These are phyloP conservation scores for Caenorhabditis uteleia DNA, from an alignment of 2,888 invertebrate genomes.

Conservation along the genomic window DNA sequence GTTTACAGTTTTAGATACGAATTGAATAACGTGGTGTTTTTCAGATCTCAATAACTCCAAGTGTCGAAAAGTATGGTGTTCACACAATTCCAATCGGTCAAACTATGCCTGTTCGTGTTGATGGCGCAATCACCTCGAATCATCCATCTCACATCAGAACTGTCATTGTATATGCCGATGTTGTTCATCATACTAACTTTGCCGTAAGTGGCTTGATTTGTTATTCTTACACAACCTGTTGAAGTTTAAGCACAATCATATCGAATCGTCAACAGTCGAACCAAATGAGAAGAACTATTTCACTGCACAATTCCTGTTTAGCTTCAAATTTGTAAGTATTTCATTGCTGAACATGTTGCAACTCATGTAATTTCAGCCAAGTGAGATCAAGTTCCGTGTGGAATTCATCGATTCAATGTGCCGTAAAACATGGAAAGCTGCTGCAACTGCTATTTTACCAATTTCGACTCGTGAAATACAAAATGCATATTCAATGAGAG, in stretches of 20 bases:
- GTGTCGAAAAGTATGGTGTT: conserved; percentile 11
- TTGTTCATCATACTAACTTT: conserved; percentile 9
- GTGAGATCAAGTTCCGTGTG: conserved; percentile 43
- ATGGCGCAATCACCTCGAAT: conserved; percentile 34
- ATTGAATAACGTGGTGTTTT: neutral
- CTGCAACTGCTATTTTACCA: conserved; percentile 18
- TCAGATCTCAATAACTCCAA: conserved; percentile 38
- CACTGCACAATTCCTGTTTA: conserved; percentile 40
- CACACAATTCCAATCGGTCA: conserved; percentile 8
- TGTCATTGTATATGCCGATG: conserved; percentile 28
- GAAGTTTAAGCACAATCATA: conserved; percentile 18
- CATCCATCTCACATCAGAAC: conserved; percentile 25
- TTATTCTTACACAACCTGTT: neutral
- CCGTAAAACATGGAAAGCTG: conserved; percentile 39
- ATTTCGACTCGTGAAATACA: conserved; percentile 23
- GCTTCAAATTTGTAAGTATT: conserved; percentile 22
- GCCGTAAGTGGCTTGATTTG: neutral
- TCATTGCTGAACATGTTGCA: neutral
- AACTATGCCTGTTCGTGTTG: conserved; percentile 38
- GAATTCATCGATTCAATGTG: conserved; percentile 45
- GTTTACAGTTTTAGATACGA: neutral
- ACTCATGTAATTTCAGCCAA: conserved; percentile 24
- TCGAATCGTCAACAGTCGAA: conserved; percentile 13
- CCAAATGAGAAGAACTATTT: conserved; percentile 39
- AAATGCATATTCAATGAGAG: no score